These are phyloP conservation scores for Clarias fuscus DNA, from an alignment of 2,797 vertebrate genomes.

Conservation along the genomic window DNA sequence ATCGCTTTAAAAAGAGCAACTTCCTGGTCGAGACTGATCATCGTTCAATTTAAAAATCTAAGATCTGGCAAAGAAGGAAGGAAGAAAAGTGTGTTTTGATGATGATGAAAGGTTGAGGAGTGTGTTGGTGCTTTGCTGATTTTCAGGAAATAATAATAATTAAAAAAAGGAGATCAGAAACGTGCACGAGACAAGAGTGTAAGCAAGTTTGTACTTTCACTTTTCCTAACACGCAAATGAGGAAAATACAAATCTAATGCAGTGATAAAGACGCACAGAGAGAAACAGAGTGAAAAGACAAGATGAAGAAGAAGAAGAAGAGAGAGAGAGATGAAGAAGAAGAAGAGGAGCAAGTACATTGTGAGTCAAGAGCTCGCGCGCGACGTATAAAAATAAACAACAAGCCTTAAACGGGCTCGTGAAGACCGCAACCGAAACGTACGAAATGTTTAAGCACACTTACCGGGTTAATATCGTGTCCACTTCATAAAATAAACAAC, in stretches of 20 bases:
- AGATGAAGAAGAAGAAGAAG: not conserved
- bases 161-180: not conserved
- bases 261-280: not conserved
- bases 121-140: not conserved
- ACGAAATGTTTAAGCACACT: slow-evolving; percentile 59
- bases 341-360: not conserved
- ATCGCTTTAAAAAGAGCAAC: slow-evolving; percentile 10
- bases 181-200: not conserved
- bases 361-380: not conserved
- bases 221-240: not conserved
- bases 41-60: not conserved
- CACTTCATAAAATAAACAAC: slow-evolving; percentile 64
- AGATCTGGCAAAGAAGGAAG: too few species aligned
- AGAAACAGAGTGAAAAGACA: not conserved
- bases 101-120: not conserved
- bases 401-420: not conserved
- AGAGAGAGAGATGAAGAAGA: not conserved
- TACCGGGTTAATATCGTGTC: slow-evolving; percentile 75
- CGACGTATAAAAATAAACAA: not conserved
- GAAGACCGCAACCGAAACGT: not conserved
- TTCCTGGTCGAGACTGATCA: slow-evolving; percentile 18
- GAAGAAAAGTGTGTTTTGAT: not conserved
- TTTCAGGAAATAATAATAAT: slow-evolving; percentile 1
- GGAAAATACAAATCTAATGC: not conserved
- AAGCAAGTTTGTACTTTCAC: slow-evolving; percentile 11